These are phyloP conservation scores for Pachyrhynchus sulphureomaculatus DNA, from an alignment of 1,140 invertebrate genomes.

Conservation along the genomic window DNA sequence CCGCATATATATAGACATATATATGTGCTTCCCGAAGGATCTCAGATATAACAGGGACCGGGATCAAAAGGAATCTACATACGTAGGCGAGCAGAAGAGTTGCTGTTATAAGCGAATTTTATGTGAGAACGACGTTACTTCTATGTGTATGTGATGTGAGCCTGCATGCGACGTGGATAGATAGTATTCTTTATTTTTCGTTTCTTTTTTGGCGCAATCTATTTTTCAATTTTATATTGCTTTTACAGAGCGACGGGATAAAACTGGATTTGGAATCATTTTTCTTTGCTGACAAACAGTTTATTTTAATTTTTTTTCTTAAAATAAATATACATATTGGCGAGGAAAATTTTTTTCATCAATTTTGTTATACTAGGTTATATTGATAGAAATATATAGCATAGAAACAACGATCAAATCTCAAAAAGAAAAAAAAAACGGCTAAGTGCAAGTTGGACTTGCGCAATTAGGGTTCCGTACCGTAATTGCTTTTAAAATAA, in stretches of 20 bases:
- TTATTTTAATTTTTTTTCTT: conserved; percentile 1
- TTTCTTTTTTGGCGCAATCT: conserved; percentile 27
- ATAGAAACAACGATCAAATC: no score
- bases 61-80: conserved; percentile 34
- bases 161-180: conserved; percentile 32
- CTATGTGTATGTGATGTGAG: conserved; percentile 31
- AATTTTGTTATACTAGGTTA: no score
- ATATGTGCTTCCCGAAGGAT: conserved; percentile 29
- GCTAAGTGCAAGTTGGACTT: no score
- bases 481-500: no score
- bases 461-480: no score
- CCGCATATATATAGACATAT: conserved; percentile 14
- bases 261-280: conserved; percentile 22
- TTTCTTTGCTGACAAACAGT: conserved; percentile 13
- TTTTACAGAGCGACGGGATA: conserved; percentile 13
- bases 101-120: conserved; percentile 35
- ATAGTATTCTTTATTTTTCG: conserved; percentile 28
- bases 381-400: no score
- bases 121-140: conserved; percentile 26
- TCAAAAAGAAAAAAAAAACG: no score
- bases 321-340: no score
- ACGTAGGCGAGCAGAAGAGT: conserved; percentile 29
- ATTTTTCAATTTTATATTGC: conserved; percentile 35
- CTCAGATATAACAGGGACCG: conserved; percentile 18
- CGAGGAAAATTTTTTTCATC: no score